Conservation (phyloP, 2,113 vertebrate species). For the Stigmatopora nigra region DNA sequence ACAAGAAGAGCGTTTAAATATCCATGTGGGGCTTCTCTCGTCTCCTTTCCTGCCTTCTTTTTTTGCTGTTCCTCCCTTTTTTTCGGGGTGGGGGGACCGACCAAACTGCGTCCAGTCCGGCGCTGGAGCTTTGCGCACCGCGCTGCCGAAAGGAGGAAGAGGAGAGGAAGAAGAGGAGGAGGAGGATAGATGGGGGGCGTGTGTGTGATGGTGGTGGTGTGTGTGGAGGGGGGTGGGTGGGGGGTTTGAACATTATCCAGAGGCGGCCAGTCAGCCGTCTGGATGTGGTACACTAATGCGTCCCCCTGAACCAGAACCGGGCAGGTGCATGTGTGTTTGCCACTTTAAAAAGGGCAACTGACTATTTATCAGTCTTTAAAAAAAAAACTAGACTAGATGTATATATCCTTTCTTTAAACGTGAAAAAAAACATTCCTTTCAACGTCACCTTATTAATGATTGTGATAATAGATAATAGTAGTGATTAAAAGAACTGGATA, state of each 20-base stretch:
- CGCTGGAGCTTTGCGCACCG: conserved; percentile 72
- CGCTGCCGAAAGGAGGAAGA: conserved; percentile 52
- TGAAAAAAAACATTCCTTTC: too few relatives aligned
- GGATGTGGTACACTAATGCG: conserved; percentile 57
- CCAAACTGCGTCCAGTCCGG: conserved; percentile 71
- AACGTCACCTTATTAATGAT: too few relatives aligned
- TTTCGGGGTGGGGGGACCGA: conserved; percentile 22
- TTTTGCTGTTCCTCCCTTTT: conserved; percentile 48
- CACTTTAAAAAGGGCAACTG: too few relatives aligned
- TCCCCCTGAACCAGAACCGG: conserved; percentile 14
- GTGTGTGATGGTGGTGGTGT: conserved; percentile 14
- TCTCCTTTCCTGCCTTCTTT: conserved; percentile 48
- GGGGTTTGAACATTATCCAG: conserved; percentile 53
- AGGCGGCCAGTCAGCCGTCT: conserved; percentile 68
- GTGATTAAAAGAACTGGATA: too few relatives aligned
- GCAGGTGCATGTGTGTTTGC: neutral
- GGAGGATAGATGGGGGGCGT: conserved; percentile 55
- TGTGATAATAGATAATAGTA: too few relatives aligned
- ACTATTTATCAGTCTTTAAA: too few relatives aligned
- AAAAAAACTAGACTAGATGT: neutral
- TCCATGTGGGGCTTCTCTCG: conserved; percentile 61
- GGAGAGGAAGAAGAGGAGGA: conserved; percentile 24
- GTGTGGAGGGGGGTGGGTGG: conserved; percentile 58
- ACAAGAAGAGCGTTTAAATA: conserved; percentile 61
- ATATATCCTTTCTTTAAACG: neutral